A percentile compares a stretch with the other conserved stretches of the same genome.
Conservation (phyloP, 2,797 vertebrate genomes). For the Bradypus variegatus region DNA sequence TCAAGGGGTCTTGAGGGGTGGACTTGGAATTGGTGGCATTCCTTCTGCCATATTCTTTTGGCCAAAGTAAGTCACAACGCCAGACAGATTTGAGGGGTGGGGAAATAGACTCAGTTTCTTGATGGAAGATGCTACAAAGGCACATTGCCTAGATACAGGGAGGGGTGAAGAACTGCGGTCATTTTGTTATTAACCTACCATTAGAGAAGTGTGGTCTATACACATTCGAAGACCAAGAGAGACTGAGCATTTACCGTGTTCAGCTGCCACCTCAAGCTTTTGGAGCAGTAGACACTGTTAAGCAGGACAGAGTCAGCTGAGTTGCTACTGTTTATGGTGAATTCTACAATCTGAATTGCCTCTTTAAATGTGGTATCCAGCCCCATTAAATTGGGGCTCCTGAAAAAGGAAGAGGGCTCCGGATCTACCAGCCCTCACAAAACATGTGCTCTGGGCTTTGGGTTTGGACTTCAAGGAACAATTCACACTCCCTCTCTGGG, state of each 20-base stretch:
- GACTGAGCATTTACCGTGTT: background rate
- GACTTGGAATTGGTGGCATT: background rate
- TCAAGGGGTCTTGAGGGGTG: background rate
- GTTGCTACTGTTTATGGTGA: background rate
- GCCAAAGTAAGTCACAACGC: background rate
- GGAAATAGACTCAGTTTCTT: background rate
- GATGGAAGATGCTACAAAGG: background rate
- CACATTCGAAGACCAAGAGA: background rate
- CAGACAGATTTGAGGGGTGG: background rate
- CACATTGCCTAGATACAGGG: background rate
- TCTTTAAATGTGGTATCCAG: background rate
- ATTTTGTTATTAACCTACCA: background rate
- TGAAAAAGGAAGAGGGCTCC: background rate
- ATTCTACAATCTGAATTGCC: background rate
- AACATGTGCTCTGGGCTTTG: background rate
- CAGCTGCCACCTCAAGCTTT: background rate
- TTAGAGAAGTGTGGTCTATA: background rate
- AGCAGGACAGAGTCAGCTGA: background rate
- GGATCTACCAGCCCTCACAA: background rate
- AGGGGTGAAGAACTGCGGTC: background rate
- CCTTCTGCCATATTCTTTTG: background rate
- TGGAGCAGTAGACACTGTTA: background rate
- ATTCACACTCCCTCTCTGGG: background rate
- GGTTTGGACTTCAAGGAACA: background rate
- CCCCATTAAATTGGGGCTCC: background rate